Evolutionary conservation across 1,140 invertebrate species (phyloP).

Genomic region (Dendroctonus ponderosae): DNA sequence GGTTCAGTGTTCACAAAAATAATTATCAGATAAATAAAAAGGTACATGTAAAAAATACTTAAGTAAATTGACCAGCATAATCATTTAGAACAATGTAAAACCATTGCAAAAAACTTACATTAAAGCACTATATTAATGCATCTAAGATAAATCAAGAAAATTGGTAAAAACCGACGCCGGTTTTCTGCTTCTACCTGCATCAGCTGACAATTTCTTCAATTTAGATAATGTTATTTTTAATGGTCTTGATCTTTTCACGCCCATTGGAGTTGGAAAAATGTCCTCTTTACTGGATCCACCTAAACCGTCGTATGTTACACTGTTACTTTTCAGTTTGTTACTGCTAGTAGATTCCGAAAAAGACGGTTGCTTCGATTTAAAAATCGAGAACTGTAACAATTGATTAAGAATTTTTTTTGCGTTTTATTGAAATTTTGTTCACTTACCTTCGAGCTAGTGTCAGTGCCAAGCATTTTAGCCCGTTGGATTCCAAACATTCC

Average conservation of each 20-base stretch:
- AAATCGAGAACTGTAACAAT: conserved; percentile 35
- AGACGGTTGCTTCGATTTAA: conserved; percentile 26
- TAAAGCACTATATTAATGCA: too few relatives aligned
- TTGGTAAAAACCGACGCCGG: too few relatives aligned
- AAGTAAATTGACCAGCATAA: too few relatives aligned
- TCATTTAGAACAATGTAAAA: too few relatives aligned
- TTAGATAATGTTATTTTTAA: conserved; percentile 11
- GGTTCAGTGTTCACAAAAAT: too few relatives aligned
- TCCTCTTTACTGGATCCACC: conserved; percentile 44
- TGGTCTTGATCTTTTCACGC: conserved; percentile 28
- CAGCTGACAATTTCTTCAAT: conserved; percentile 26
- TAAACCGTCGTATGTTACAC: conserved; percentile 39
- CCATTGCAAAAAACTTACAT: too few relatives aligned
- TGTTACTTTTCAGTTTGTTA: conserved; percentile 1
- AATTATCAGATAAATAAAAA: too few relatives aligned
- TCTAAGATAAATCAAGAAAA: too few relatives aligned
- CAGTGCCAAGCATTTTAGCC: conserved; percentile 12
- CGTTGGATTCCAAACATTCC: conserved; percentile 31
- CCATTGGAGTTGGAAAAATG: conserved; percentile 28
- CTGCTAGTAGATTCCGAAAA: not conserved
- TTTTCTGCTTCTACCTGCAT: conserved; percentile 12
- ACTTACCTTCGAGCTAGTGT: conserved; percentile 3
- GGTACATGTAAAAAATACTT: too few relatives aligned
- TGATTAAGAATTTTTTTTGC: not conserved
- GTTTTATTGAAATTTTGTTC: conserved; percentile 4